Percentiles rank a stretch among this genome's conserved stretches.
phyloP scores from a whole-genome alignment of 2,888 invertebrate species.

The Azorinus chamasolen region DNA sequence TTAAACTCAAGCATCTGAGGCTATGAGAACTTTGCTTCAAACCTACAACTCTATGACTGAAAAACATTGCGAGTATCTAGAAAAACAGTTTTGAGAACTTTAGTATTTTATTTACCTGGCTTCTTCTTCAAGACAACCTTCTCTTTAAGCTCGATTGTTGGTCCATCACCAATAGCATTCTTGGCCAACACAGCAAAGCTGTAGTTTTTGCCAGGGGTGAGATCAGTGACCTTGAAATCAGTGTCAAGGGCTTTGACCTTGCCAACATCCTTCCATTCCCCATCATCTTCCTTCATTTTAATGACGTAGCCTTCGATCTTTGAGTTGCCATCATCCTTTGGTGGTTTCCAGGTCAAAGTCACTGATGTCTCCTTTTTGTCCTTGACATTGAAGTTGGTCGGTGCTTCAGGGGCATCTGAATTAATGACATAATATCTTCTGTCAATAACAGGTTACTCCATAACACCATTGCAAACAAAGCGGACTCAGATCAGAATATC shows the following conservation, averaged over 20 bases:
- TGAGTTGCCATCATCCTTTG: conserved; percentile 85
- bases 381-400: conserved; percentile 67
- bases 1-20: too few species aligned
- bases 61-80: too few species aligned
- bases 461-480: too few species aligned
- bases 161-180: conserved; percentile 80
- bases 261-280: conserved; percentile 95
- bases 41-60: too few species aligned
- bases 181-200: conserved; percentile 84
- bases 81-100: too few species aligned
- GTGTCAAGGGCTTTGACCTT: conserved; percentile 91
- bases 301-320: conserved; percentile 84
- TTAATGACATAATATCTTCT: not conserved
- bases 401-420: conserved; percentile 79
- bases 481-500: too few species aligned
- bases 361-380: conserved; percentile 75
- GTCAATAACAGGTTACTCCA: not conserved
- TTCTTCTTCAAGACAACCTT: conserved; percentile 74
- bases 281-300: conserved; percentile 88
- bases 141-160: conserved; percentile 72
- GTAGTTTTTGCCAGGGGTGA: conserved; percentile 81
- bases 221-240: conserved; percentile 77
- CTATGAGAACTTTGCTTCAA: too few species aligned
- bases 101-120: conserved; percentile 57
- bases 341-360: conserved; percentile 86